Base-by-base conservation (phyloP, 1,140 invertebrate species). In the Zaprionus kolodkinae region DNA sequence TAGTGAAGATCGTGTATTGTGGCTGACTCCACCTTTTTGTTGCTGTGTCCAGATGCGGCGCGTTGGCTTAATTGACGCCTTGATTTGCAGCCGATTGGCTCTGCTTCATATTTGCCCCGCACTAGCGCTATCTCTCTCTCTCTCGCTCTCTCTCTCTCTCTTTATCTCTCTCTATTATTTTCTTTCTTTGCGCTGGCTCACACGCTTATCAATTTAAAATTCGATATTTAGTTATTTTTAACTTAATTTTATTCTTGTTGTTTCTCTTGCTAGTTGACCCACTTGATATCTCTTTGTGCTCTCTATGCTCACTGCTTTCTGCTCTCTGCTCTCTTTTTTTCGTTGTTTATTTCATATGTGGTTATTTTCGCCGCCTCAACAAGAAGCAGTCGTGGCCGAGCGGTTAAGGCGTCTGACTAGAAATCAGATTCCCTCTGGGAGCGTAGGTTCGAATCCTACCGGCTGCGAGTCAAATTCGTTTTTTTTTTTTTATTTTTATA, bases 381-480 rank as follows among this genome's bases (percentile, higher is more conserved):
- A 67, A 17, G 36, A 17, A 35, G 45, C 55, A 67, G 64, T 60
- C 63, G 56, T 67, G 95, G 95, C 95, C 95, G 95, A 96, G 95
- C 95, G 96, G 96, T 96, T 96, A 96, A 96, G 95, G 95, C 95
- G 95, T 96, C 95, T 96, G 95, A 96, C 95, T 96, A 95, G 95
- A 95, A 95, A 95, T 95, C 95, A 95, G 95, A 95, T 95, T 95
- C 95, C 95, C 95, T 96, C 94, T 95, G 95, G 95, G 95, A 96
- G 95, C 95, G 95, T 96, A 96, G 95, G 95, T 96, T 96, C 96
- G 95, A 96, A 95, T 96, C 95, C 95, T 96, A 96, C 95, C 95
- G 95, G 95, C 96, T 96, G 96, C 96, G 95, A 36, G 3, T 13
- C 9, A 13, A 6, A 13, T 35, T 30, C 7, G 3, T 7, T 3